These are phyloP conservation scores for Cloeon dipterum DNA, from an alignment of 2,888 invertebrate genomes.

Conservation along the genomic window DNA sequence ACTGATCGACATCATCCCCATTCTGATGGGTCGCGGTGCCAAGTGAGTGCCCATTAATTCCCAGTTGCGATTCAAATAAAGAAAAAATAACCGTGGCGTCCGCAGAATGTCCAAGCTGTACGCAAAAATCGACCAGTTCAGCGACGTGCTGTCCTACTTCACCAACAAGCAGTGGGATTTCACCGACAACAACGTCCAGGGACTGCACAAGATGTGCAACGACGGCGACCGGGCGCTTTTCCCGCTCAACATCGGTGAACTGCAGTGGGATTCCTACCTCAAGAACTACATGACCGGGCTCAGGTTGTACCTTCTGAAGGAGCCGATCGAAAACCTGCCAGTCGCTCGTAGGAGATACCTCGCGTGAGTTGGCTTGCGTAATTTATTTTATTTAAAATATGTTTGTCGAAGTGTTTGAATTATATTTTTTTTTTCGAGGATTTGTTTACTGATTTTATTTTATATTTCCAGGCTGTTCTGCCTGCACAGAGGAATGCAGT, in stretches of 20 bases:
- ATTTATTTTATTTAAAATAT: no score
- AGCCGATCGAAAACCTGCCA: constrained; percentile 59
- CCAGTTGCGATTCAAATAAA: not conserved
- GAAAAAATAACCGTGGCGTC: not conserved
- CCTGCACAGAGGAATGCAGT: not conserved
- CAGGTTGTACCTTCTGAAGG: constrained; percentile 75
- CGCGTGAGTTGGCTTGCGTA: not conserved
- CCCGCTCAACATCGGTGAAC: constrained; percentile 64
- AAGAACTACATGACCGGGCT: constrained; percentile 81
- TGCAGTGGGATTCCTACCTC: constrained; percentile 77
- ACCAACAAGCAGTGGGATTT: constrained; percentile 84
- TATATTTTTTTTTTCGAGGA: no score
- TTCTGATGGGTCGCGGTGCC: constrained; percentile 1
- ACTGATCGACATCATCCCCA: constrained; percentile 2
- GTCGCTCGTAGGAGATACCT: constrained; percentile 38
- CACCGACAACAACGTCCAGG: constrained; percentile 59
- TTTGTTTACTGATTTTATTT: no score
- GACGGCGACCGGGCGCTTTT: constrained; percentile 49
- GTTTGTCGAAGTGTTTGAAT: no score
- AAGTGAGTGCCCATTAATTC: not conserved
- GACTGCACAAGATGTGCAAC: constrained; percentile 35
- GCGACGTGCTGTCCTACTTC: constrained; percentile 33
- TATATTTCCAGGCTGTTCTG: not conserved
- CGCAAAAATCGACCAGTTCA: constrained; percentile 4
- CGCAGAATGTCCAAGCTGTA: constrained; percentile 2